Conservation (phyloP, 2,113 vertebrate species). For the Pollachius pollachius region DNA sequence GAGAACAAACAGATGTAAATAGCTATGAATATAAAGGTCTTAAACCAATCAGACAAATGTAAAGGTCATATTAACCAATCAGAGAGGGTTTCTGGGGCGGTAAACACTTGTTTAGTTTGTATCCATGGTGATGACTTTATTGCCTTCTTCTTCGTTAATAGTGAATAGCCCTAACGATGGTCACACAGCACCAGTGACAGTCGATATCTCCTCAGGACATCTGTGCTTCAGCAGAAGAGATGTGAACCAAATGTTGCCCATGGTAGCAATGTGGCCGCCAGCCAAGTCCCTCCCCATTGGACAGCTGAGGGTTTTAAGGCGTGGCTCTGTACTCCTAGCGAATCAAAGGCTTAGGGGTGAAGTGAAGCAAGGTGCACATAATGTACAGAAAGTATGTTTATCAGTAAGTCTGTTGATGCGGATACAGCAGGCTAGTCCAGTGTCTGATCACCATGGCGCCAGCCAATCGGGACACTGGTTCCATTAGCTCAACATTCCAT, state of each 20-base stretch:
- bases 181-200: too few relatives aligned
- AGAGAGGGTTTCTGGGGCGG: background rate
- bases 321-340: background rate
- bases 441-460: too few relatives aligned
- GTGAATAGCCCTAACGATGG: too few relatives aligned
- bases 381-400: too few relatives aligned
- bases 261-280: too few relatives aligned
- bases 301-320: background rate
- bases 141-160: too few relatives aligned
- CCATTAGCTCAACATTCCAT: constrained; percentile 2
- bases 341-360: constrained; percentile 21
- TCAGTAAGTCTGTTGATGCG: too few relatives aligned
- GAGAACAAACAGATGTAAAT: too few relatives aligned
- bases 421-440: background rate
- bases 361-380: background rate
- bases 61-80: constrained; percentile 11
- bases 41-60: background rate
- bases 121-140: too few relatives aligned
- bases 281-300: too few relatives aligned
- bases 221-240: constrained; percentile 11
- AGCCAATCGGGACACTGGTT: background rate
- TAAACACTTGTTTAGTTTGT: too few relatives aligned
- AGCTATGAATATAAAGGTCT: background rate
- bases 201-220: constrained; percentile 1
- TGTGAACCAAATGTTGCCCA: too few relatives aligned